Evolutionary conservation across 2,113 vertebrate genomes (phyloP), one percentile per base, ranked within the genome.

Genomic region (Seriola rivoliana): DNA sequence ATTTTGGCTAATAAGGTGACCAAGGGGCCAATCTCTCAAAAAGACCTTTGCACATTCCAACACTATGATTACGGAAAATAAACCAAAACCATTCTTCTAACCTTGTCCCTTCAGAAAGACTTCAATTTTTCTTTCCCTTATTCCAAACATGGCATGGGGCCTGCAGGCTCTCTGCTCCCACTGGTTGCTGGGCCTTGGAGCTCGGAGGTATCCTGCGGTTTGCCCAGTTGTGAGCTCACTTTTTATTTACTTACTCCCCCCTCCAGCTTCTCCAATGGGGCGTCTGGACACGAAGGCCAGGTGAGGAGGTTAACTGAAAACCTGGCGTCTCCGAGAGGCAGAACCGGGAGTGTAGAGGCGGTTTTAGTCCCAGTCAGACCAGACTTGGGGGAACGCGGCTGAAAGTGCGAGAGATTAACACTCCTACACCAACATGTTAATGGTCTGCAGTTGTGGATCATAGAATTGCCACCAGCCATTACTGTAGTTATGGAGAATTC

Each of bases 231-330:
- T 86, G 63, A 89, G 85, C 75, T 86, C 85, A 79, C 85, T 83
- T 82, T 78, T 59, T 91, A 89, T 92, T 92, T 80, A 88, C 91
- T 88, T 85, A 87, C 90, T 25, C 78, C 88, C 86, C 81, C 71
- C 75, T 77, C 68, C 19, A 34, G 60, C 90, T 78, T 79, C 86
- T 90, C 78, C 78, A 68, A 70, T 63, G 60, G 65, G 78, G 25
- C 36, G 50, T 66, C 67, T 85, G 83, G 50, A 59, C 55, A 19
- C 32, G 62, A 84, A 89, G 71, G 68, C 59, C 80, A 74, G 62
- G 79, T 85, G 78, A 80, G 78, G 42, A 84, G 86, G 69, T 75
- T 52, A 62, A 58, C 42, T 3, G 63, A 34, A 57, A 67, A 17
- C 8, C 65, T 52, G 54, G 8, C 21, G 52, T 54, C 52, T 54